Conservation (phyloP, 2,888 invertebrate species). For the Tenthredo distinguenda region DNA sequence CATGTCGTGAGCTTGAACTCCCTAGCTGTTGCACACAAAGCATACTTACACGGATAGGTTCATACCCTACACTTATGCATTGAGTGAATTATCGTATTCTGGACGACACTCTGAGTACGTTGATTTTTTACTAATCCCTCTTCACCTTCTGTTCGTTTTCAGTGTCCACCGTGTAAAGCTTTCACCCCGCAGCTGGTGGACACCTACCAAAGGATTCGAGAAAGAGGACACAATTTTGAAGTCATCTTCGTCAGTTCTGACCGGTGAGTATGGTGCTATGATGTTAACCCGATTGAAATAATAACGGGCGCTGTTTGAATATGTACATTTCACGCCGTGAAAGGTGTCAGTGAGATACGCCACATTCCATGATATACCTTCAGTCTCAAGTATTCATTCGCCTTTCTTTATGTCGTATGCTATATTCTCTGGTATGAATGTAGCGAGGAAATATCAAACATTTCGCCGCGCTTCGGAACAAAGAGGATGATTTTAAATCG, state of each 20-base stretch:
- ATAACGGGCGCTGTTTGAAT: not conserved
- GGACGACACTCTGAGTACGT: not conserved
- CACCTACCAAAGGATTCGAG: conserved; percentile 86
- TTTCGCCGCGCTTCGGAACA: not conserved
- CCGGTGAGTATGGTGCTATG: conserved; percentile 80
- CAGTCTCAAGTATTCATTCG: too few relatives aligned
- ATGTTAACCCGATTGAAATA: not conserved
- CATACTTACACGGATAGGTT: not conserved
- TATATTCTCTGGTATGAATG: too few relatives aligned
- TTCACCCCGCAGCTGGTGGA: conserved; percentile 89
- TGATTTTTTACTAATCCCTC: conserved; percentile 37
- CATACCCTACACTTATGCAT: not conserved
- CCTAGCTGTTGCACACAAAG: not conserved
- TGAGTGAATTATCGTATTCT: not conserved
- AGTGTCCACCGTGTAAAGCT: conserved; percentile 93
- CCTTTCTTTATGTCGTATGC: not conserved
- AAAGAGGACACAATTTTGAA: conserved; percentile 86
- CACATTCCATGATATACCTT: too few relatives aligned
- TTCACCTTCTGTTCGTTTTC: conserved; percentile 58
- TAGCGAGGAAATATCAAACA: not conserved
- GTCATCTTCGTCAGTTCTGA: conserved; percentile 93
- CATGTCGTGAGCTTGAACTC: not conserved
- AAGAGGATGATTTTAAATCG: not conserved
- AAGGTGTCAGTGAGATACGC: too few relatives aligned
- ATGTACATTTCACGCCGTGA: not conserved